These are phyloP conservation scores for Heliothis subflexa DNA, from an alignment of 1,140 invertebrate species.

Conservation along the genomic window DNA sequence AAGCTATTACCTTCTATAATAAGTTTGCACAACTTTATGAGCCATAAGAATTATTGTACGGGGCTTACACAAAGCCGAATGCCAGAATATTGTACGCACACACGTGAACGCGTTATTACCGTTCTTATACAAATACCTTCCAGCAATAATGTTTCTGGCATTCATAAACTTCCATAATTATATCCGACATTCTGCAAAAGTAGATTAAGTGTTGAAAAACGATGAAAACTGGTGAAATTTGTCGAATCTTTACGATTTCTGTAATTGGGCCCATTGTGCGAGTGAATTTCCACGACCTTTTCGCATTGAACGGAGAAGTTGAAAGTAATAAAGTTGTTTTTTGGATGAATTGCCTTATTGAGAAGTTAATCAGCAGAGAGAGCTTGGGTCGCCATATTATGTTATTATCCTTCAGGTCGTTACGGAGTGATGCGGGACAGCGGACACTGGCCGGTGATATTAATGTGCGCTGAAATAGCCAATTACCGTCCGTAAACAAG, in stretches of 20 bases:
- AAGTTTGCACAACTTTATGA: slow-evolving; percentile 37
- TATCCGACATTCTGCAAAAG: slow-evolving; percentile 49
- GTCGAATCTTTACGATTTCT: slow-evolving; percentile 71
- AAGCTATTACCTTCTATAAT: slow-evolving; percentile 46
- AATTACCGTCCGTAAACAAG: slow-evolving; percentile 35
- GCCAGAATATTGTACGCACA: slow-evolving; percentile 32
- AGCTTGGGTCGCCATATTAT: slow-evolving; percentile 39
- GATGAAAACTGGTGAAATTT: slow-evolving; percentile 65
- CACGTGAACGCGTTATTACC: slow-evolving; percentile 37
- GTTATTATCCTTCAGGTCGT: slow-evolving; percentile 26
- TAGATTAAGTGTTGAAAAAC: slow-evolving; percentile 58
- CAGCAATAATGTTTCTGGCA: slow-evolving; percentile 46
- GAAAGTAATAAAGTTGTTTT: slow-evolving; percentile 79
- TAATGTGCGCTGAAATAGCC: slow-evolving; percentile 38
- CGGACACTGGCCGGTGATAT: slow-evolving; percentile 13
- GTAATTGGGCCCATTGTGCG: slow-evolving; percentile 72
- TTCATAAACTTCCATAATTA: slow-evolving; percentile 52
- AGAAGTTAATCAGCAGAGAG: slow-evolving; percentile 73
- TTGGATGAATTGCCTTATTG: slow-evolving; percentile 77
- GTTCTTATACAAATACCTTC: slow-evolving; percentile 42
- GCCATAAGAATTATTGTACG: slow-evolving; percentile 41
- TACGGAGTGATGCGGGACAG: slow-evolving; percentile 15
- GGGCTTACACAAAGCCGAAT: slow-evolving; percentile 35
- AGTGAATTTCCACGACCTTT: slow-evolving; percentile 64
- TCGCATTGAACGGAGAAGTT: slow-evolving; percentile 68